A percentile compares a stretch with the other conserved stretches of the same genome.
phyloP scores from a whole-genome alignment of 2,888 invertebrate species.

The Hylaea fasciaria region DNA sequence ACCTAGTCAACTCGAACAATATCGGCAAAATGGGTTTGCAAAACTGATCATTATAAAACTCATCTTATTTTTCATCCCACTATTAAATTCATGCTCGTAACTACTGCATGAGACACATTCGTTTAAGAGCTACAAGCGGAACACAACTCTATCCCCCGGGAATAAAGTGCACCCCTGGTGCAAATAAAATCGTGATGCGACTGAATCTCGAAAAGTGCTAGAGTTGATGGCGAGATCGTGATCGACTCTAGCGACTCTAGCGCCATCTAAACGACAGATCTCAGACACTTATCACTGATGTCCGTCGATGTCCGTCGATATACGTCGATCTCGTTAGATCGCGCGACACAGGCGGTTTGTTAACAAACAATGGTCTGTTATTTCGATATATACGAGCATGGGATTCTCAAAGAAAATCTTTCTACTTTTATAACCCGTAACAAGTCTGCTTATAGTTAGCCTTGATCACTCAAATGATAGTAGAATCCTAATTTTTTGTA shows the following conservation, averaged over 20 bases:
- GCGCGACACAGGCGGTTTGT: conserved; percentile 30
- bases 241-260: conserved; percentile 40
- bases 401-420: neutral
- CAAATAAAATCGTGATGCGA: conserved; percentile 23
- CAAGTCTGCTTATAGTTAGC: neutral
- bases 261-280: conserved; percentile 59
- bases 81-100: conserved; percentile 9
- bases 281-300: conserved; percentile 42
- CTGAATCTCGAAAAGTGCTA: conserved; percentile 39
- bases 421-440: neutral
- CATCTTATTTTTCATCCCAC: neutral
- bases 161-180: conserved; percentile 1
- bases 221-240: conserved; percentile 53
- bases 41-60: conserved; percentile 8
- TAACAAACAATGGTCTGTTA: conserved; percentile 32
- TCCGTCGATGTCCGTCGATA: conserved; percentile 37
- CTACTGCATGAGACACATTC: conserved; percentile 12
- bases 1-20: too few species aligned
- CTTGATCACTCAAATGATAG: too few species aligned
- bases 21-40: neutral
- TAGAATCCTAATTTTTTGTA: too few species aligned
- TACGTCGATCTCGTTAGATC: conserved; percentile 39
- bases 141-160: neutral
- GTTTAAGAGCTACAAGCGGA: conserved; percentile 1
- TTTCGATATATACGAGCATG: conserved; percentile 10